These are phyloP conservation scores for Dryobota labecula DNA, from an alignment of 2,888 invertebrate species.

Conservation along the genomic window DNA sequence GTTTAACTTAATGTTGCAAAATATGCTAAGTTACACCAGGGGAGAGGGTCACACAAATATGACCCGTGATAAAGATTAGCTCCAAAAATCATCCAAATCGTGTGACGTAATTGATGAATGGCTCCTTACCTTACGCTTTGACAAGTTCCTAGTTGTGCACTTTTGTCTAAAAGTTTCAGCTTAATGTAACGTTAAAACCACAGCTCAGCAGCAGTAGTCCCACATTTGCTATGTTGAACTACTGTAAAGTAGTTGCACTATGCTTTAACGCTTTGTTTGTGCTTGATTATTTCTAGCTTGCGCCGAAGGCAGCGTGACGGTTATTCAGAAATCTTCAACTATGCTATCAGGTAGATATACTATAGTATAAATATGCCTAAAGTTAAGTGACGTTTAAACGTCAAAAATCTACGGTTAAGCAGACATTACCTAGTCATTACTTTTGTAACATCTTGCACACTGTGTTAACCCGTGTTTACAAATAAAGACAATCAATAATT, in stretches of 20 bases:
- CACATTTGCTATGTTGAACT: neutral
- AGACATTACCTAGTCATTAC: no score
- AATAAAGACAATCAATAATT: no score
- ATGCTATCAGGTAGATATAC: constrained; percentile 40
- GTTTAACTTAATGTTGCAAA: neutral
- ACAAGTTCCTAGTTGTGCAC: neutral
- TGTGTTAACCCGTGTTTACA: no score
- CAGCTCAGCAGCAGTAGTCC: neutral
- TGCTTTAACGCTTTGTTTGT: constrained; percentile 43
- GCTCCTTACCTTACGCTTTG: neutral
- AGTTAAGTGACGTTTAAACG: neutral
- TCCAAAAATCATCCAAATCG: neutral
- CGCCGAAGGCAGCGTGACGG: constrained; percentile 32
- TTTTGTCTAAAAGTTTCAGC: neutral
- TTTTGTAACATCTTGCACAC: no score
- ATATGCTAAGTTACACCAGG: neutral
- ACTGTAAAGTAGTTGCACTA: constrained; percentile 15
- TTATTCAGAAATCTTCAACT: constrained; percentile 39
- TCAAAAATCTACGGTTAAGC: neutral
- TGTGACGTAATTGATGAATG: neutral
- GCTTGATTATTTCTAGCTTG: constrained; percentile 42
- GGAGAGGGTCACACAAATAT: neutral
- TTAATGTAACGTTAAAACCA: constrained; percentile 3
- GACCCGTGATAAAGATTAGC: neutral
- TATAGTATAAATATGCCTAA: no score